Base-by-base conservation (phyloP, 2,113 vertebrate genomes). In the Mesitornis unicolor region DNA sequence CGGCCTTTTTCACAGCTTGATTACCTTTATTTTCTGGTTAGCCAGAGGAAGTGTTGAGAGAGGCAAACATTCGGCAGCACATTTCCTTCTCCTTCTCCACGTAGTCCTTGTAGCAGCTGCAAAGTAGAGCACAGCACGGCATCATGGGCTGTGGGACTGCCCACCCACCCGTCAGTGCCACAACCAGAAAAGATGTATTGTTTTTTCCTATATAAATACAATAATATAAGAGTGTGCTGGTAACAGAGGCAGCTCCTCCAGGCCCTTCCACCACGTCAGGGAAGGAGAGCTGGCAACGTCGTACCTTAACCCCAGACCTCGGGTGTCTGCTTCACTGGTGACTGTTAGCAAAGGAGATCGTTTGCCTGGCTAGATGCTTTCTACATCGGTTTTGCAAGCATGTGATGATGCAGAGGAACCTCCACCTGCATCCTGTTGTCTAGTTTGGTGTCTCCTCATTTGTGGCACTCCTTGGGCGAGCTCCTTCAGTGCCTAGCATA, bases 31-130 rank as follows among this genome's bases (percentile, higher is more conserved):
- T 89, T n/a, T 40, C 48, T 94, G 54, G 51, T 97, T 56, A 96
- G 22, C 4, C 36, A 6, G 81, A 21, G 17, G 94, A 70, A 43
- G 31, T 42, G 6, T n/a, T 82, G 42, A 40, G 71, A 22, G 79
- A 2, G 15, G 86, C 70, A 61, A 98, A 98, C 98, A 98, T 98
- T 13, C 95, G 97, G 93, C 87, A 70, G 86, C 97, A 98, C 97
- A 98, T 98, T 45, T 97, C 97, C 36, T 93, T 98, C 92, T 98
- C 94, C 86, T 89, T 94, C 16, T 95, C 82, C 83, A 51, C 3
- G 54, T 97, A 98, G 48, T 97, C 79, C 59, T 26, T 84, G 90
- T 98, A 98, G 73, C 33, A 97, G 16, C 98, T 98, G 96, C 29
- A 88, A 81, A 78, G 68, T 0, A 94, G 31, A 90, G 45, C 69